Percentiles rank a stretch among this genome's conserved stretches.
Evolutionary conservation across 2,113 vertebrate genomes (phyloP).

Genomic region (Cyprinodon tularosa): DNA sequence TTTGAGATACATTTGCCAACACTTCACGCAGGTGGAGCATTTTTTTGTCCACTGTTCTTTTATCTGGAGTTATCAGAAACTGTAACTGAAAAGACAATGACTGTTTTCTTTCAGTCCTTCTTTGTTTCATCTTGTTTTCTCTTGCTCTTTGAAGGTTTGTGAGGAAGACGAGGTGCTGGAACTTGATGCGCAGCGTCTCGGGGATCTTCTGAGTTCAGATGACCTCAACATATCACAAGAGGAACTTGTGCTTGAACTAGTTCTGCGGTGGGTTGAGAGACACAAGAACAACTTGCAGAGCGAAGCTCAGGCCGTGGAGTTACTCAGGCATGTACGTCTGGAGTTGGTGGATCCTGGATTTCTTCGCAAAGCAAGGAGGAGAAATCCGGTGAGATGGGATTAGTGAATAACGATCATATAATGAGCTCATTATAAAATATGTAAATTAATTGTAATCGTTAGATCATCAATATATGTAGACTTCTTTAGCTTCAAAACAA

Average conservation of each 20-base stretch:
- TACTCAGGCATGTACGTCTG: slow-evolving; percentile 87
- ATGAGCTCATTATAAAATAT: background rate
- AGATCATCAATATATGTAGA: background rate
- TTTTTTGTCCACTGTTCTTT: background rate
- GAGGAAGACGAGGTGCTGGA: slow-evolving; percentile 91
- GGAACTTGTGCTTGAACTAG: slow-evolving; percentile 88
- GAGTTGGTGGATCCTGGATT: slow-evolving; percentile 87
- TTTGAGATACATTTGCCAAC: slow-evolving; percentile 82
- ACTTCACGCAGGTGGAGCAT: slow-evolving; percentile 79
- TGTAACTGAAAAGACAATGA: background rate
- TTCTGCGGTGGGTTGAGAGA: slow-evolving; percentile 87
- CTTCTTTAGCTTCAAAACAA: background rate
- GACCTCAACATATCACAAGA: slow-evolving; percentile 92
- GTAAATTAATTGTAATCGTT: background rate
- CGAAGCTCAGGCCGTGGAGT: slow-evolving; percentile 76
- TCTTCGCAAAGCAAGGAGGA: slow-evolving; percentile 84
- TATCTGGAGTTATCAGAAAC: background rate
- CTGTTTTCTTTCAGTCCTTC: background rate
- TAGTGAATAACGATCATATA: background rate
- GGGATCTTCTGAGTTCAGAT: slow-evolving; percentile 86
- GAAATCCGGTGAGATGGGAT: slow-evolving; percentile 80
- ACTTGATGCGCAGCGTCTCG: slow-evolving; percentile 83
- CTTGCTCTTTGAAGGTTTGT: slow-evolving; percentile 79
- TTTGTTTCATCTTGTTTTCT: background rate
- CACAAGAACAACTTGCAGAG: slow-evolving; percentile 67